Percentiles rank a stretch among this genome's conserved stretches.
Evolutionary conservation across 2,797 vertebrate genomes (phyloP).

Genomic region (Amniataba percoides): DNA sequence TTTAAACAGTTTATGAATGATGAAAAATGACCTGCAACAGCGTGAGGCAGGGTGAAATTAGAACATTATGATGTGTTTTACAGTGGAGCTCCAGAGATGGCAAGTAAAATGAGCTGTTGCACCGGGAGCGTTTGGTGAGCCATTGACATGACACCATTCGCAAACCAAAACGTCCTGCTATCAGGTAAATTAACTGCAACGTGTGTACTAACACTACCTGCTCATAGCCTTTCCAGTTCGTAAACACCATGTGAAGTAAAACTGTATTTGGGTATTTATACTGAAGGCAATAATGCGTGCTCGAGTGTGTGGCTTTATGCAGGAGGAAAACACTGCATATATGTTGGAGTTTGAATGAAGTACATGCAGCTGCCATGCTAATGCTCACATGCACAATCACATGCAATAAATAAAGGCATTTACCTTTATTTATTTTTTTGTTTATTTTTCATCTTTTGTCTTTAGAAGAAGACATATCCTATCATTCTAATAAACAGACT

Average conservation of each 20-base stretch:
- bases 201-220: not conserved
- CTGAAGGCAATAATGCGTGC: not conserved
- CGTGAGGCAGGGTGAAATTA: conserved; percentile 11
- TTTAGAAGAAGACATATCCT: not conserved
- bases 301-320: not conserved
- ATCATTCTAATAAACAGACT: not conserved
- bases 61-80: conserved; percentile 41
- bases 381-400: no score
- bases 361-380: not conserved
- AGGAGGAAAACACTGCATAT: not conserved
- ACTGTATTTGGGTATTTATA: not conserved
- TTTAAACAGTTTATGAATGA: conserved; percentile 50
- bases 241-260: not conserved
- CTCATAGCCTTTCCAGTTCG: no score
- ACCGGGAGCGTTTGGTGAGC: not conserved
- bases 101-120: conserved; percentile 37
- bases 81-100: not conserved
- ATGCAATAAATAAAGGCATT: no score
- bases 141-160: not conserved
- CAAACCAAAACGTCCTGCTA: conserved; percentile 4
- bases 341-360: not conserved
- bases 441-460: not conserved
- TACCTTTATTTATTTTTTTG: not conserved
- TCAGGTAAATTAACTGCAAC: conserved; percentile 15
- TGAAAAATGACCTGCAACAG: conserved; percentile 28